A percentile compares a stretch with the other conserved stretches of the same genome.
These are phyloP conservation scores for Chalcosyrphus nemorum DNA, from an alignment of 2,888 invertebrate genomes.

Conservation along the genomic window DNA sequence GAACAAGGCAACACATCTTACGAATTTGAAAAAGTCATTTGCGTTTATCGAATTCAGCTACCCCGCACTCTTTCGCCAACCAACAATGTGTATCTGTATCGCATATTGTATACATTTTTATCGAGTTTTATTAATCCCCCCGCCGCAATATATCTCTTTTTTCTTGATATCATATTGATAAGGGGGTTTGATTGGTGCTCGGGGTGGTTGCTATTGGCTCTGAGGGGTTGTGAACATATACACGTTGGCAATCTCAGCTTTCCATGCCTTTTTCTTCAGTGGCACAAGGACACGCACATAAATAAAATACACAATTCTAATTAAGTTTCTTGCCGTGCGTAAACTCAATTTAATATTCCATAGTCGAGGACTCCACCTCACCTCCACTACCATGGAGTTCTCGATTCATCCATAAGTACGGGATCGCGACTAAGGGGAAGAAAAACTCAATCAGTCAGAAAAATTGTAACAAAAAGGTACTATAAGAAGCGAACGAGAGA, in stretches of 20 bases:
- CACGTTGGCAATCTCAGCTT: constrained; percentile 34
- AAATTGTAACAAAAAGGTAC: constrained; percentile 3
- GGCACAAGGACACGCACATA: constrained; percentile 26
- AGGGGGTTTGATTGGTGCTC: constrained; percentile 57
- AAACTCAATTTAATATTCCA: constrained; percentile 69
- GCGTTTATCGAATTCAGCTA: constrained; percentile 51
- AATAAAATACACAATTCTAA: constrained; percentile 69
- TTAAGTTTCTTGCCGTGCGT: constrained; percentile 72
- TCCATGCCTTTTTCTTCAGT: not conserved
- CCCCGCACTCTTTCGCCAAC: not conserved
- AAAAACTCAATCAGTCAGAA: constrained; percentile 48
- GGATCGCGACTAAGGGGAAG: not conserved
- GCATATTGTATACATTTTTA: constrained; percentile 63
- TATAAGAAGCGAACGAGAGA: not conserved
- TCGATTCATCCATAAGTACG: constrained; percentile 7
- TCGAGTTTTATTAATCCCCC: constrained; percentile 64
- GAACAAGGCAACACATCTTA: constrained; percentile 34
- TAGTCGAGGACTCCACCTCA: not conserved
- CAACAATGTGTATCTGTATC: constrained; percentile 27
- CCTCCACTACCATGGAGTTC: not conserved
- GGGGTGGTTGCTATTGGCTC: not conserved
- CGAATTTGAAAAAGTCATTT: constrained; percentile 66
- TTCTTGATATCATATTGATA: constrained; percentile 54
- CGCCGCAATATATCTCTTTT: constrained; percentile 17
- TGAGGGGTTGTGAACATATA: not conserved